Percentiles rank a stretch among this genome's conserved stretches.
Evolutionary conservation across 1,140 invertebrate genomes (phyloP).

Genomic region (Trinorchestia longiramus): DNA sequence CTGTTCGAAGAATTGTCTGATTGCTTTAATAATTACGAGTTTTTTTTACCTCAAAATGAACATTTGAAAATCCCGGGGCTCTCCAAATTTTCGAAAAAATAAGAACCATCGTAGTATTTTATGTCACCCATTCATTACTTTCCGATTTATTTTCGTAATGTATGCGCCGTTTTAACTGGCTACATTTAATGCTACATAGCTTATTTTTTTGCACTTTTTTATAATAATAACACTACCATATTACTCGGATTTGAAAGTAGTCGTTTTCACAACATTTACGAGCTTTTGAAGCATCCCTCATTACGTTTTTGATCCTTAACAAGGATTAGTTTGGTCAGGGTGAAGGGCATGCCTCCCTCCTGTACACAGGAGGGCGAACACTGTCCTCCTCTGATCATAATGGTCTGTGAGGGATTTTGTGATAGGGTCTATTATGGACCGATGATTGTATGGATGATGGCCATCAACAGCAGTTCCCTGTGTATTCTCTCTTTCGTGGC

Average conservation of each 20-base stretch:
- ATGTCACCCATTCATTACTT: too few relatives aligned
- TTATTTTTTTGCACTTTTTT: not conserved
- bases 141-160: too few relatives aligned
- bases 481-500: not conserved
- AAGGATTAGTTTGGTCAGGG: conserved; percentile 14
- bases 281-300: not conserved
- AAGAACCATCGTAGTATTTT: too few relatives aligned
- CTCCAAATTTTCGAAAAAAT: too few relatives aligned
- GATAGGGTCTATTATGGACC: conserved; percentile 48
- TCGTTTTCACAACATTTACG: not conserved
- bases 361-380: not conserved
- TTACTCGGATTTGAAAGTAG: not conserved
- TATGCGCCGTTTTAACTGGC: too few relatives aligned
- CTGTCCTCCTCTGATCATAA: conserved; percentile 3
- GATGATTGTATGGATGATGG: conserved; percentile 43
- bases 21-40: too few relatives aligned
- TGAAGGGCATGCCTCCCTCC: not conserved
- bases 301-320: not conserved
- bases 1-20: too few relatives aligned
- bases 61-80: too few relatives aligned
- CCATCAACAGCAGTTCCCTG: conserved; percentile 26
- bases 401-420: conserved; percentile 48
- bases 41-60: too few relatives aligned
- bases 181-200: not conserved
- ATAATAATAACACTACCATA: not conserved